phyloP scores from a whole-genome alignment of 2,797 vertebrate genomes.

The Rachycentron canadum region DNA sequence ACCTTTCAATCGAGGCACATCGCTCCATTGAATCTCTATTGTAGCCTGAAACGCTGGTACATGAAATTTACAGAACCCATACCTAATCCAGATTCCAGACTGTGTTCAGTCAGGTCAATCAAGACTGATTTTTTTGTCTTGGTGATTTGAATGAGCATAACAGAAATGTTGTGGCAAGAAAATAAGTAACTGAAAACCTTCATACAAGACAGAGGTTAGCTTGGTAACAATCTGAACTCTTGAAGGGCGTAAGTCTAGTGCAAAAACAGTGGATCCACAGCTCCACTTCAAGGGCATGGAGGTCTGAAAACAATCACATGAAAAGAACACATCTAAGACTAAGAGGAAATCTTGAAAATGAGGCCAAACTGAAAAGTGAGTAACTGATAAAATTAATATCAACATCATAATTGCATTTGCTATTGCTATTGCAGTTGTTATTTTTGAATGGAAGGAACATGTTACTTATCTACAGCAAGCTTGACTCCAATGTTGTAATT shows the following conservation, averaged over 20 bases:
- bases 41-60: constrained; percentile 43
- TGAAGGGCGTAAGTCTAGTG: constrained; percentile 81
- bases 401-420: not conserved
- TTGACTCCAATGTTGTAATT: constrained; percentile 38
- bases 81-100: constrained; percentile 53
- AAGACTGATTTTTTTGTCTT: constrained; percentile 57
- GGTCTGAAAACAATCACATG: constrained; percentile 80
- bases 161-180: constrained; percentile 66
- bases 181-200: constrained; percentile 73
- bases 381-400: constrained; percentile 8
- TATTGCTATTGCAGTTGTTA: no score
- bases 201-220: constrained; percentile 72
- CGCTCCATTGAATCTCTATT: constrained; percentile 28
- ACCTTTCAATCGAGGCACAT: constrained; percentile 33
- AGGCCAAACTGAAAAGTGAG: constrained; percentile 1
- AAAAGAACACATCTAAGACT: constrained; percentile 59
- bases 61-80: constrained; percentile 40
- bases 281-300: constrained; percentile 86
- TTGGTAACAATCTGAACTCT: constrained; percentile 70
- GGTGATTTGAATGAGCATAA: constrained; percentile 40
- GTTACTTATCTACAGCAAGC: constrained; percentile 21
- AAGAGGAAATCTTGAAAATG: constrained; percentile 15
- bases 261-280: constrained; percentile 86
- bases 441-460: not conserved
- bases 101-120: constrained; percentile 53